phyloP scores from a whole-genome alignment of 2,113 vertebrate genomes.

The Motacilla alba region DNA sequence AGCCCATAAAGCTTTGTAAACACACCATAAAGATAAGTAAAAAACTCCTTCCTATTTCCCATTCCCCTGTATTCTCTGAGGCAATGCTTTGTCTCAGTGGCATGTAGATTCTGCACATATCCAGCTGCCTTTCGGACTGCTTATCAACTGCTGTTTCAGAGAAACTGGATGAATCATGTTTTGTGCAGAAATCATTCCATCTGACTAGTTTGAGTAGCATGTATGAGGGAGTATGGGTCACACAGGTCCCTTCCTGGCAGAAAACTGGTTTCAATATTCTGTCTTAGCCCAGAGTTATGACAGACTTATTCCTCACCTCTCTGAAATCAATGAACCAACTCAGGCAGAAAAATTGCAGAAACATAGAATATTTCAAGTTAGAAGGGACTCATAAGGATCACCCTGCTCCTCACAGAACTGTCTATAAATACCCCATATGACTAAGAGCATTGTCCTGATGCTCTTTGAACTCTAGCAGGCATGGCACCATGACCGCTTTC shows the following conservation, averaged over 20 bases:
- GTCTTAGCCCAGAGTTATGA: not conserved
- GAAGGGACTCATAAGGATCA: not conserved
- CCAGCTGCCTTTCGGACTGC: not conserved
- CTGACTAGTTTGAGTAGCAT: not conserved
- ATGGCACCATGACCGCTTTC: not conserved
- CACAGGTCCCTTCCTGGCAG: not conserved
- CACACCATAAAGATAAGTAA: not conserved
- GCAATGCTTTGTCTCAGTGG: not conserved
- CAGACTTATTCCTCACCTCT: not conserved
- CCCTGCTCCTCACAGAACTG: not conserved
- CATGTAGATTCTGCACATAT: not conserved
- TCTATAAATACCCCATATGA: not conserved
- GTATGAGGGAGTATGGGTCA: not conserved
- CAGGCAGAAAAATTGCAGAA: not conserved
- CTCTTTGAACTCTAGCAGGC: not conserved
- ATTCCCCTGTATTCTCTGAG: not conserved
- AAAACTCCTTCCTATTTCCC: not conserved
- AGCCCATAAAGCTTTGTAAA: not conserved
- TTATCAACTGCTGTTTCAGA: not conserved
- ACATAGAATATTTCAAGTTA: not conserved
- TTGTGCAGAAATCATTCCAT: not conserved
- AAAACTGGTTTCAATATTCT: not conserved
- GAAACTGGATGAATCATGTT: not conserved
- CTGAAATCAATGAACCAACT: not conserved
- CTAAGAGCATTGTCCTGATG: not conserved